These are phyloP conservation scores for Rhabditoides inermis DNA, from an alignment of 2,888 invertebrate species.

Conservation along the genomic window DNA sequence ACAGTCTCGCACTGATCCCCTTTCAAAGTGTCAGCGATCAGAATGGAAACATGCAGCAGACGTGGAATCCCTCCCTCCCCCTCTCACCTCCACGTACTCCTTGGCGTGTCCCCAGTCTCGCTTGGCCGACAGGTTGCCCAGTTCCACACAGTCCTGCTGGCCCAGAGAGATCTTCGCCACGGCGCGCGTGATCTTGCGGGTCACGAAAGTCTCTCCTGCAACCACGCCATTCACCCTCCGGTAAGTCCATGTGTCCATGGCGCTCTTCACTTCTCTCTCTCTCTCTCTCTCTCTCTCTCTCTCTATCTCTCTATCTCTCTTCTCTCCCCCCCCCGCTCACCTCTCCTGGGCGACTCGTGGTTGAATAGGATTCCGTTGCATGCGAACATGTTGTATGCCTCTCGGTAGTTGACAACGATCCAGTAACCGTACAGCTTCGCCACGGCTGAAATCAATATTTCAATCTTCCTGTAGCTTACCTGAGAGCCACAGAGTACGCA, in stretches of 20 bases:
- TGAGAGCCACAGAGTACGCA: too few relatives aligned
- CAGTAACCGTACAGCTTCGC: conserved; percentile 91
- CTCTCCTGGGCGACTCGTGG: conserved; percentile 86
- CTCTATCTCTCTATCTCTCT: too few relatives aligned
- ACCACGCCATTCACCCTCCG: neutral
- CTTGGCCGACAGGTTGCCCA: conserved; percentile 88
- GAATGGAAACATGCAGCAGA: too few relatives aligned
- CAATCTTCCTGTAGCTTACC: neutral
- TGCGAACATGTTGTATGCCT: conserved; percentile 87
- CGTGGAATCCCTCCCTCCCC: too few relatives aligned
- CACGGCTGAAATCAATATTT: conserved; percentile 72
- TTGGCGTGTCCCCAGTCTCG: conserved; percentile 81
- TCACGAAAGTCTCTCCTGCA: conserved; percentile 89
- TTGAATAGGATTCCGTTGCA: conserved; percentile 93
- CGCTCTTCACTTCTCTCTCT: too few relatives aligned
- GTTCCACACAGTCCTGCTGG: conserved; percentile 67
- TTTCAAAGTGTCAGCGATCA: too few relatives aligned
- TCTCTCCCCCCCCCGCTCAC: conserved; percentile 24
- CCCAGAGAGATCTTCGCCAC: conserved; percentile 91
- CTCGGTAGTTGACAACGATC: conserved; percentile 89
- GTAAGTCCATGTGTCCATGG: neutral
- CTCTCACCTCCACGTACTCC: conserved; percentile 55
- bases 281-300: too few relatives aligned
- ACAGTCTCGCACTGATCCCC: neutral
- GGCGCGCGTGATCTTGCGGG: conserved; percentile 89